Conservation (phyloP, 2,113 vertebrate genomes). For the Siniperca knerii region DNA sequence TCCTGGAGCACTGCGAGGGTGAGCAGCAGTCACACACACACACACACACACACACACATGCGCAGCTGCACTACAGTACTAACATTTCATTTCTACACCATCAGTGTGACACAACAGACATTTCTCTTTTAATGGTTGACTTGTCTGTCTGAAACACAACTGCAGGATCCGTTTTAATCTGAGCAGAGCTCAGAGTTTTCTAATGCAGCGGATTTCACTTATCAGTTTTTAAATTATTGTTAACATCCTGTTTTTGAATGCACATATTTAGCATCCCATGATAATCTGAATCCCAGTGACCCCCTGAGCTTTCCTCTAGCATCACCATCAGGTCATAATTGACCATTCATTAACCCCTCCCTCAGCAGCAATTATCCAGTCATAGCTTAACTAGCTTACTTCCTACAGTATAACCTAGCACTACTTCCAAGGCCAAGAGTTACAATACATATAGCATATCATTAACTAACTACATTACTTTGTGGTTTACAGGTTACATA, state of each 20-base stretch:
- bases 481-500: too few species aligned
- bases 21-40: constrained; percentile 55
- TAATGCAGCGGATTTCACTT: too few species aligned
- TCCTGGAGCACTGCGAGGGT: constrained; percentile 95
- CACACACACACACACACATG: constrained; percentile 44
- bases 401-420: background rate
- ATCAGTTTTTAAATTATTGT: too few species aligned
- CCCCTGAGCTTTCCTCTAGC: background rate
- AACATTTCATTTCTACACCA: background rate
- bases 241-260: background rate
- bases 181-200: too few species aligned
- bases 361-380: background rate
- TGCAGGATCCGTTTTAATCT: too few species aligned
- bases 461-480: too few species aligned
- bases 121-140: too few species aligned
- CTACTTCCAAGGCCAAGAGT: too few species aligned
- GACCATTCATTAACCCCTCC: too few species aligned
- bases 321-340: background rate
- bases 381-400: background rate
- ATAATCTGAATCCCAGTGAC: too few species aligned
- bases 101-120: background rate
- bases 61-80: background rate
- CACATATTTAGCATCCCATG: background rate
- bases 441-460: too few species aligned
- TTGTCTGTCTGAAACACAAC: too few species aligned